Percentiles rank a stretch among this genome's conserved stretches.
phyloP scores from a whole-genome alignment of 2,888 invertebrate genomes.

The Iphiclides podalirius region DNA sequence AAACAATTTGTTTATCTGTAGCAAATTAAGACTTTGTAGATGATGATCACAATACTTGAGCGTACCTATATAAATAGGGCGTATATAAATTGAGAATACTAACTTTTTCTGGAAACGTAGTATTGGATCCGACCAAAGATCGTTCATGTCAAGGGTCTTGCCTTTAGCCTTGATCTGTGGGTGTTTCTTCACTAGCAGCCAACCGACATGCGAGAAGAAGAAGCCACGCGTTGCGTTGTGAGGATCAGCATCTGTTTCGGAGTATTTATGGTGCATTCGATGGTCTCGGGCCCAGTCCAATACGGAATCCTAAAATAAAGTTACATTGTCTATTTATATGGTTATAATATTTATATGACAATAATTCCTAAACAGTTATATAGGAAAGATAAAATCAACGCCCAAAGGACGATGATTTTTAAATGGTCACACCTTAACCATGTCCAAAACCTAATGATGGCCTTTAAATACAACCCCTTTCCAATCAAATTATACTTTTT shows the following conservation, averaged over 20 bases:
- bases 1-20: no score
- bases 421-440: no score
- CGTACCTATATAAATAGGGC: no score
- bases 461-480: no score
- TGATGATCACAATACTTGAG: no score
- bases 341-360: background rate
- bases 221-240: slow-evolving; percentile 96
- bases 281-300: slow-evolving; percentile 91
- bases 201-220: slow-evolving; percentile 97
- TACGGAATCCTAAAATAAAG: slow-evolving; percentile 82
- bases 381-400: no score
- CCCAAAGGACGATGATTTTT: no score
- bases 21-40: no score
- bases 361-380: no score
- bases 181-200: slow-evolving; percentile 94
- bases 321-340: background rate
- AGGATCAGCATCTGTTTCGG: slow-evolving; percentile 96
- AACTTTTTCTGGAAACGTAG: slow-evolving; percentile 92
- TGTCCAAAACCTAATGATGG: no score
- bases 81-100: slow-evolving; percentile 45
- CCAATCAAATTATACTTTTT: no score
- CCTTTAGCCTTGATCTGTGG: slow-evolving; percentile 94
- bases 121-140: slow-evolving; percentile 89
- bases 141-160: slow-evolving; percentile 90
- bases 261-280: slow-evolving; percentile 94